Evolutionary conservation across 2,797 vertebrate species (phyloP).

Genomic region (Manis javanica): DNA sequence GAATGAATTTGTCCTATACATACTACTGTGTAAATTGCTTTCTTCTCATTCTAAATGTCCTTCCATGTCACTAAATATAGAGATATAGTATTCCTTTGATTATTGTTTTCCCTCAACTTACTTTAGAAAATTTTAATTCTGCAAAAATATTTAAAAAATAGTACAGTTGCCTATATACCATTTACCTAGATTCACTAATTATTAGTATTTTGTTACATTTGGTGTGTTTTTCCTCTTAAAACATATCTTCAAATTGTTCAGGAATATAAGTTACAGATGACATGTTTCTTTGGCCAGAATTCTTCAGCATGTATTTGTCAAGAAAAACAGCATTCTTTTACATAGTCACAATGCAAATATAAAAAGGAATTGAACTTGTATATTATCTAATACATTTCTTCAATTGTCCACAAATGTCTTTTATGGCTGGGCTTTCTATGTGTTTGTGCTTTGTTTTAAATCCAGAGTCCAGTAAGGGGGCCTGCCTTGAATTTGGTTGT

Average conservation of each 20-base stretch:
- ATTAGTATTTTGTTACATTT: constrained; percentile 4
- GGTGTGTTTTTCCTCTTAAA: neutral
- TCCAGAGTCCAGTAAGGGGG: neutral
- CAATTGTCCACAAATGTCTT: neutral
- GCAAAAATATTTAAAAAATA: neutral
- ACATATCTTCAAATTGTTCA: neutral
- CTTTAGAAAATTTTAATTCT: constrained; percentile 23
- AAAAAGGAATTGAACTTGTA: neutral
- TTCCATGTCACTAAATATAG: neutral
- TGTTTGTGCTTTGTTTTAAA: constrained; percentile 16
- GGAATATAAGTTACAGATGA: neutral
- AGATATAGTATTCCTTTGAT: neutral
- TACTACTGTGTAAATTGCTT: neutral
- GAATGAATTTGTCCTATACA: neutral
- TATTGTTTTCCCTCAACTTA: neutral
- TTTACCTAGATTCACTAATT: neutral
- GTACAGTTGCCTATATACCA: neutral
- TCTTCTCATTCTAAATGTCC: neutral
- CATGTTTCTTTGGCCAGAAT: neutral
- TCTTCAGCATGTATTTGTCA: constrained; percentile 36
- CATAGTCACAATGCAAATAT: neutral
- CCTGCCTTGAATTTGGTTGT: constrained; percentile 7
- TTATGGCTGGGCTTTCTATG: neutral
- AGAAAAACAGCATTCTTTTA: constrained; percentile 10
- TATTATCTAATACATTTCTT: constrained; percentile 8